A percentile compares a stretch with the other conserved stretches of the same genome.
These are phyloP conservation scores for Menura novaehollandiae DNA, from an alignment of 2,113 vertebrate genomes.

Conservation along the genomic window DNA sequence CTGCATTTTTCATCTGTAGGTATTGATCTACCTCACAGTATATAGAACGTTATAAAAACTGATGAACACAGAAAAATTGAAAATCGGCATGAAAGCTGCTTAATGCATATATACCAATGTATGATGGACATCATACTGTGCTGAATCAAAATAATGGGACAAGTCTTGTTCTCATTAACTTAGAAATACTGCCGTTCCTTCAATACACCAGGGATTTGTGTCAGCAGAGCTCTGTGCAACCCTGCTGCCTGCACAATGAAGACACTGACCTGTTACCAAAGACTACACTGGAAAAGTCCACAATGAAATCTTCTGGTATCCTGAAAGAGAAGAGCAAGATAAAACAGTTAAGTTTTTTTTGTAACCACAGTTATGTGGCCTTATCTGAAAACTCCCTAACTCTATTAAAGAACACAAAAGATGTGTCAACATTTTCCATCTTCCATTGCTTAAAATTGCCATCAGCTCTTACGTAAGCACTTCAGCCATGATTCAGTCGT, in stretches of 20 bases:
- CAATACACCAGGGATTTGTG: background rate
- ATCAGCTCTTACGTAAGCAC: background rate
- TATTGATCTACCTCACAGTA: background rate
- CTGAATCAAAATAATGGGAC: background rate
- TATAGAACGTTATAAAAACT: background rate
- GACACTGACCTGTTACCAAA: constrained; percentile 82
- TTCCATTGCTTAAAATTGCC: background rate
- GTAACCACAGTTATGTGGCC: background rate
- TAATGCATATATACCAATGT: background rate
- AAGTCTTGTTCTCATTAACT: background rate
- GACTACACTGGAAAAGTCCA: constrained; percentile 80
- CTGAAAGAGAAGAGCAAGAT: constrained; percentile 58
- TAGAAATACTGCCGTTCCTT: background rate
- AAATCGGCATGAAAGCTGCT: background rate
- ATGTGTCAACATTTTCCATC: background rate
- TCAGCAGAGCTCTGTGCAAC: background rate
- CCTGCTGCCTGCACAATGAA: background rate
- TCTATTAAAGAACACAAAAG: background rate
- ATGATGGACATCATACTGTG: background rate
- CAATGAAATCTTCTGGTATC: constrained; percentile 83
- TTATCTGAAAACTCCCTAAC: background rate
- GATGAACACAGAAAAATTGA: background rate
- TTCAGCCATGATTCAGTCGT: background rate
- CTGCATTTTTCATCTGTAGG: background rate
- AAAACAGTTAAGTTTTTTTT: background rate